Evolutionary conservation across 2,888 invertebrate species (phyloP).

Genomic region (Gandaritis pyraliata): DNA sequence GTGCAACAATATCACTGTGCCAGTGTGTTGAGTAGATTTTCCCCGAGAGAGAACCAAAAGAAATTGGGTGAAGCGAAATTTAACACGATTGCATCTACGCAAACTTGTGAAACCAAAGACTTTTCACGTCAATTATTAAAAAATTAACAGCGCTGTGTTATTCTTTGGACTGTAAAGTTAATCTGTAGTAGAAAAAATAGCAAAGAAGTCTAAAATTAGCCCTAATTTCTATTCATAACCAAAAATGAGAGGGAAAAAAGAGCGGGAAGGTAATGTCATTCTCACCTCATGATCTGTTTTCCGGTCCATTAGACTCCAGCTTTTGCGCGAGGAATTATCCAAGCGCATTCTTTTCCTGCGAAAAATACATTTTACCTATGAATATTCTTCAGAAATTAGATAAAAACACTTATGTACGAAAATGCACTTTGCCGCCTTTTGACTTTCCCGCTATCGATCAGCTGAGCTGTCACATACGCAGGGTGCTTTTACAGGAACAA

Average conservation of each 20-base stretch:
- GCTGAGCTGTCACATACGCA: constrained; percentile 77
- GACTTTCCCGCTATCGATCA: constrained; percentile 79
- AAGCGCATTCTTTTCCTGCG: constrained; percentile 69
- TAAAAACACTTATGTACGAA: constrained; percentile 6
- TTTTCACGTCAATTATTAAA: neutral
- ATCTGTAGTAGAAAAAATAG: neutral
- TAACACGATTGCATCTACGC: constrained; percentile 8
- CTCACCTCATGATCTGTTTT: constrained; percentile 76
- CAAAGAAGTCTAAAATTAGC: constrained; percentile 4
- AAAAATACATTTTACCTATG: constrained; percentile 43
- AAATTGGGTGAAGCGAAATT: neutral
- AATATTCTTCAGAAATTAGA: constrained; percentile 1
- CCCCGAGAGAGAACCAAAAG: neutral
- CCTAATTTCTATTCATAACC: constrained; percentile 46
- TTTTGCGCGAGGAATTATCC: constrained; percentile 65
- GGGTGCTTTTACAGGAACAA: constrained; percentile 43
- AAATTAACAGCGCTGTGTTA: neutral
- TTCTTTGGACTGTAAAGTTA: neutral
- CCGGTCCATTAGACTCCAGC: constrained; percentile 78
- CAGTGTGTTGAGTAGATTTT: too few relatives aligned
- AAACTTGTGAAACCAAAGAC: neutral
- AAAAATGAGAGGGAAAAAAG: constrained; percentile 56
- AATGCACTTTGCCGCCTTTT: constrained; percentile 69
- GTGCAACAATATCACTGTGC: too few relatives aligned
- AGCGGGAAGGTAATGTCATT: constrained; percentile 59